Evolutionary conservation across 2,888 invertebrate species (phyloP), one percentile per base, ranked within the genome.

Genomic region (Pachydiplax longipennis): DNA sequence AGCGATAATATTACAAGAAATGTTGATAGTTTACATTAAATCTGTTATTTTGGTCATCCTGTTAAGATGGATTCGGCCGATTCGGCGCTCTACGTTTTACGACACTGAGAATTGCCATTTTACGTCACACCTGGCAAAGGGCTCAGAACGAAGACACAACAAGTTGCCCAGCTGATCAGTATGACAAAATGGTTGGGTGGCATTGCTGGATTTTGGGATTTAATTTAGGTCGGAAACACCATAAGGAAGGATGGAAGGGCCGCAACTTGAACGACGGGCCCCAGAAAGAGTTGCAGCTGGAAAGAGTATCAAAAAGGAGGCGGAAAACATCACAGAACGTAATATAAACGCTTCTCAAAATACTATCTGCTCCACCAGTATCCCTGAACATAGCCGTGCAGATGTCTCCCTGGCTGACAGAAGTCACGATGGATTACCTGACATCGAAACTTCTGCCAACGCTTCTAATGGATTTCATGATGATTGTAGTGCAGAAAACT

Each of bases 121-220:
- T 91, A 90, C 90, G 90, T 80, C 90, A 90, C 90, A 91, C 87
- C 90, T 90, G 90, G 90, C 87, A 90, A 90, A 90, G 80, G 61
- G 81, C 40, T 81, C 61, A 91, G 91, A 81, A 81, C 81, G 90
- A 90, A 65, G 80, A 65, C 81, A 65, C 90, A 91, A 91, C 91
- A 91, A 91, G 91, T 91, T 91, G 91, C 91, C 90, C 91, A 91
- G 91, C 91, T 90, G 91, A 90, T 90, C 90, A 87, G 81, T 81
- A 91, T 91, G 91, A 91, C 91, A 91, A 91, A 91, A 91, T 91
- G 91, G 91, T 91, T 90, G 91, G 91, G 91, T 90, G 90, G 90
- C 80, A 81, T 91, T 65, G 83, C 65, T 81, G 90, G 90, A 90
- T 80, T 90, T 80, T 80, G 90, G 90, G 81, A 90, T 80, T 90